Conservation (phyloP, 2,797 vertebrate genomes). For the Tympanoctomys barrerae region DNA sequence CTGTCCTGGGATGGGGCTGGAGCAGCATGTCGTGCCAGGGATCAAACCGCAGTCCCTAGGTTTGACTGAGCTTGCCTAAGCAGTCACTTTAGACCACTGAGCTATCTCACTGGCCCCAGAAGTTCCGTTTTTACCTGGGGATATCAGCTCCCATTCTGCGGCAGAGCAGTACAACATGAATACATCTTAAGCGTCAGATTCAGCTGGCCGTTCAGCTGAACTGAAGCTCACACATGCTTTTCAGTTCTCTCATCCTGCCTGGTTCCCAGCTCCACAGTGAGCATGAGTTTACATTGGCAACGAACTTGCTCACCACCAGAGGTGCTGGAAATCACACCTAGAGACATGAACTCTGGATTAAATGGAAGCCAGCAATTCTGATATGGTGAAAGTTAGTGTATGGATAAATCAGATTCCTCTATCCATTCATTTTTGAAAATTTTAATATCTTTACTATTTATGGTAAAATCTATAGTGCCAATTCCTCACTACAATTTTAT, state of each 20-base stretch:
- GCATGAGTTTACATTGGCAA: constrained; percentile 50
- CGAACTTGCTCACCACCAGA: not conserved
- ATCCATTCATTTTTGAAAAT: not conserved
- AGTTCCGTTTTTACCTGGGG: constrained; percentile 33
- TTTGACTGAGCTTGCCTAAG: too few relatives aligned
- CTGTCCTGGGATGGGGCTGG: too few relatives aligned
- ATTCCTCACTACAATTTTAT: not conserved
- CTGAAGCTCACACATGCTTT: constrained; percentile 16
- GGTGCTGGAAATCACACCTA: constrained; percentile 27
- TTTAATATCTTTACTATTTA: not conserved
- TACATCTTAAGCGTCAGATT: not conserved
- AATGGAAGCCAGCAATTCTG: constrained; percentile 38
- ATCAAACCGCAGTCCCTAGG: too few relatives aligned
- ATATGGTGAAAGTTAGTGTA: not conserved
- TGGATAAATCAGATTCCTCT: constrained; percentile 34
- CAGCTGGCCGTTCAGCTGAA: not conserved
- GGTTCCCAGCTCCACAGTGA: constrained; percentile 25
- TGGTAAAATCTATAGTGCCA: not conserved
- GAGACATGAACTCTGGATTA: constrained; percentile 27
- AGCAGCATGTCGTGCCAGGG: too few relatives aligned
- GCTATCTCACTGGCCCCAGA: too few relatives aligned
- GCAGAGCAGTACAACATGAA: constrained; percentile 36
- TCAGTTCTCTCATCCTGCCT: constrained; percentile 37
- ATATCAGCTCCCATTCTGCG: constrained; percentile 63
- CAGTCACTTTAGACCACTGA: too few relatives aligned